These are phyloP conservation scores for Leuciscus waleckii DNA, from an alignment of 2,797 vertebrate genomes.

Conservation along the genomic window DNA sequence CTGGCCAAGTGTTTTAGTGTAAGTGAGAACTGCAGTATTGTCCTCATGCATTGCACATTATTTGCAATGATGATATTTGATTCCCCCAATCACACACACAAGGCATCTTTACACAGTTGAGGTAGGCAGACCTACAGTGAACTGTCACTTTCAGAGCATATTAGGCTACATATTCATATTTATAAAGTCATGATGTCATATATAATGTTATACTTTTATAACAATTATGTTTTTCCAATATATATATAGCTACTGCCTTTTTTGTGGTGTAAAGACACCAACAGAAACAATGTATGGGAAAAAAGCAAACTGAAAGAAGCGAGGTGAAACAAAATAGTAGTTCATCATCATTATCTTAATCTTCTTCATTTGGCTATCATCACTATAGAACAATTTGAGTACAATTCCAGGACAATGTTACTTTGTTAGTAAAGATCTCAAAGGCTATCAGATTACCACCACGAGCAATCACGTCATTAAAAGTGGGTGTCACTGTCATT, in stretches of 20 bases:
- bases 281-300: background rate
- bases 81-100: background rate
- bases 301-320: background rate
- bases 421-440: slow-evolving; percentile 42
- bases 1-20: slow-evolving; percentile 7
- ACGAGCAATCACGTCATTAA: slow-evolving; percentile 42
- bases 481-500: slow-evolving; percentile 38
- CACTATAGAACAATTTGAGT: slow-evolving; percentile 16
- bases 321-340: background rate
- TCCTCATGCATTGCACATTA: background rate
- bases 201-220: background rate
- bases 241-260: background rate
- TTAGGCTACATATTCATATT: background rate
- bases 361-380: slow-evolving; percentile 31
- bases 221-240: background rate
- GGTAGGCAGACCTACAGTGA: background rate
- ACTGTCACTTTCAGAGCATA: background rate
- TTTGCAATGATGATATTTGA: background rate
- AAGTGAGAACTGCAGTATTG: background rate
- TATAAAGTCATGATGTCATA: background rate
- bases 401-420: slow-evolving; percentile 26
- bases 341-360: slow-evolving; percentile 3
- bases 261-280: background rate
- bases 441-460: slow-evolving; percentile 30
- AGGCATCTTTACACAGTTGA: background rate